phyloP scores from a whole-genome alignment of 2,888 invertebrate species.

The Ecliptopera silaceata region DNA sequence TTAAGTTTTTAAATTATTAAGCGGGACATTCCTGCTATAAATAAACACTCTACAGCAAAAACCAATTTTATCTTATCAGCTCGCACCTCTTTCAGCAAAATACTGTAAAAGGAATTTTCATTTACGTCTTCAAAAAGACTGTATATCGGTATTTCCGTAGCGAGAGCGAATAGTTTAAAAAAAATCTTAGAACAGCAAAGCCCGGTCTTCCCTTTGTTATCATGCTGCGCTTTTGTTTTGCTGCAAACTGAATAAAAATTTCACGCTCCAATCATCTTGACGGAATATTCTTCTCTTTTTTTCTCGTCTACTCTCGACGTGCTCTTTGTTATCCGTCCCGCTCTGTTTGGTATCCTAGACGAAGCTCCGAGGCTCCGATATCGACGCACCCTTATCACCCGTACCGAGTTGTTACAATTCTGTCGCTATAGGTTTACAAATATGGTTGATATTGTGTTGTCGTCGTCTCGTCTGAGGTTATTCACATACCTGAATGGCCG shows the following conservation, averaged over 20 bases:
- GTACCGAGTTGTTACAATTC: conserved; percentile 43
- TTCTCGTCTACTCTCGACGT: conserved; percentile 30
- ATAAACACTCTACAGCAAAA: conserved; percentile 10
- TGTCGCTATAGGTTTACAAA: conserved; percentile 43
- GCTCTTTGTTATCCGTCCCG: conserved; percentile 45
- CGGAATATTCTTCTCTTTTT: conserved; percentile 54
- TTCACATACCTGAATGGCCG: conserved; percentile 80
- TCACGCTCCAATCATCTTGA: conserved; percentile 78
- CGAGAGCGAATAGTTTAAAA: not conserved
- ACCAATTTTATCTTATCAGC: conserved; percentile 10
- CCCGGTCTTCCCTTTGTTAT: conserved; percentile 52
- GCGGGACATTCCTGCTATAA: too few relatives aligned
- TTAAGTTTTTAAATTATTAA: not conserved
- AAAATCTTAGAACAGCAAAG: conserved; percentile 17
- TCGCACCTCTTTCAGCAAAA: conserved; percentile 8
- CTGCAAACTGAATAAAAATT: conserved; percentile 75
- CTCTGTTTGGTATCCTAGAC: conserved; percentile 74
- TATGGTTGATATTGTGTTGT: conserved; percentile 60
- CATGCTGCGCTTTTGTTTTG: conserved; percentile 72
- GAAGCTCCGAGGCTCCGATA: conserved; percentile 78
- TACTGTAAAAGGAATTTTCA: conserved; percentile 10
- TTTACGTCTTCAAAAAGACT: conserved; percentile 1
- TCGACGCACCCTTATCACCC: conserved; percentile 80
- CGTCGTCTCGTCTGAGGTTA: conserved; percentile 59
- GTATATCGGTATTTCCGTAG: not conserved